Evolutionary conservation across 2,797 vertebrate genomes (phyloP).

Genomic region (Lagorchestes hirsutus): DNA sequence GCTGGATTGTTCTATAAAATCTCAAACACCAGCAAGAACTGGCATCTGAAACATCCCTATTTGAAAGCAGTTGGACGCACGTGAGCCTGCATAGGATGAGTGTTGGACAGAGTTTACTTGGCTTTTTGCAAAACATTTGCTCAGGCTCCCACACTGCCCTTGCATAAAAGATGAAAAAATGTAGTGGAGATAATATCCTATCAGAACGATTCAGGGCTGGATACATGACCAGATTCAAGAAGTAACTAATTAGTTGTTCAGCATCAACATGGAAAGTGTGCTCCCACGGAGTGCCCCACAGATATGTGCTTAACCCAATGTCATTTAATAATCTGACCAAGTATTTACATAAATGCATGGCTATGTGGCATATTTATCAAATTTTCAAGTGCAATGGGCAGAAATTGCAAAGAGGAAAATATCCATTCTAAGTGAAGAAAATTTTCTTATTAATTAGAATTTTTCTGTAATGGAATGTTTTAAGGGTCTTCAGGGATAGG

Average conservation of each 20-base stretch:
- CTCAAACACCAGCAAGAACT: not conserved
- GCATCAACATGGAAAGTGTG: not conserved
- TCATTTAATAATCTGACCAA: not conserved
- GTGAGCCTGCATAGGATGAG: not conserved
- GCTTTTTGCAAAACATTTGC: not conserved
- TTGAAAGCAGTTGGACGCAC: not conserved
- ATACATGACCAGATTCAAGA: not conserved
- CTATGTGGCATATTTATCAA: not conserved
- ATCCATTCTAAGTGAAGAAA: not conserved
- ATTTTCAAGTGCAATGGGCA: not conserved
- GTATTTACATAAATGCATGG: not conserved
- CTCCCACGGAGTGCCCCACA: not conserved
- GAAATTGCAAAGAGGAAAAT: not conserved
- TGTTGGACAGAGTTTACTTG: not conserved
- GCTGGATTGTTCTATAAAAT: not conserved
- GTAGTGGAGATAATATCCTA: not conserved
- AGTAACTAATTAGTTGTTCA: not conserved
- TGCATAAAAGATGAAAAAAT: not conserved
- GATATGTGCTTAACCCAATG: not conserved
- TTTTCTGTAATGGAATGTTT: not conserved
- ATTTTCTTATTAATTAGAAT: not conserved
- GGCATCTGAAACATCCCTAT: not conserved
- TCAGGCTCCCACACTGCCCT: not conserved
- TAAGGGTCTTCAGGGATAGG: not conserved
- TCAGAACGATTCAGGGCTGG: not conserved